Percentiles rank a stretch among this genome's conserved stretches.
Evolutionary conservation across 2,888 invertebrate species (phyloP).

Genomic region (Pheosia gnoma): DNA sequence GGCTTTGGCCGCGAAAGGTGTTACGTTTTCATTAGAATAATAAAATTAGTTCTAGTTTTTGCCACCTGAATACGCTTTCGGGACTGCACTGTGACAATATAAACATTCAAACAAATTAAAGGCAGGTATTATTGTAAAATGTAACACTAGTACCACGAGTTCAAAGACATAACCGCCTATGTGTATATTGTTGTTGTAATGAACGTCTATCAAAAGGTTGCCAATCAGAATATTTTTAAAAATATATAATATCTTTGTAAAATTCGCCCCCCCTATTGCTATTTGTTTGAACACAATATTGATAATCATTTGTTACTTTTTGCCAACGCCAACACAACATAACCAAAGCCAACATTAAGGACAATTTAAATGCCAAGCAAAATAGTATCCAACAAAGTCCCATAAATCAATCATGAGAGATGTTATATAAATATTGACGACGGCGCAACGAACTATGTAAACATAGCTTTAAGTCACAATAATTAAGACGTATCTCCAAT

Average conservation of each 20-base stretch:
- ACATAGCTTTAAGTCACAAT: too few species aligned
- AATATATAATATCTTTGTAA: not conserved
- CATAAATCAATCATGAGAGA: too few species aligned
- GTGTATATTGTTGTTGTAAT: not conserved
- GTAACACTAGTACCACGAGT: too few species aligned
- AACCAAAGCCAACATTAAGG: slow-evolving; percentile 12
- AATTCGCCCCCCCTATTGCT: slow-evolving; percentile 9
- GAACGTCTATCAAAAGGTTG: not conserved
- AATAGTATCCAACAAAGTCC: too few species aligned
- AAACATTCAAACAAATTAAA: slow-evolving; percentile 32
- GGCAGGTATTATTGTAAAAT: too few species aligned
- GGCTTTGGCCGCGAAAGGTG: not conserved
- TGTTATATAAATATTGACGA: too few species aligned
- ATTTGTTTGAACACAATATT: slow-evolving; percentile 37
- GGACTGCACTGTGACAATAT: not conserved
- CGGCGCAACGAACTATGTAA: not conserved
- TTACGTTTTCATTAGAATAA: not conserved
- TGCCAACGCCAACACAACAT: slow-evolving; percentile 8
- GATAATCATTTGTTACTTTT: slow-evolving; percentile 15
- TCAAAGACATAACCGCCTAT: too few species aligned
- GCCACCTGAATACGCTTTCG: slow-evolving; percentile 10
- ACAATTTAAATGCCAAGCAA: not conserved
- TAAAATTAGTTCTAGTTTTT: not conserved
- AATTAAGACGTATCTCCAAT: not conserved
- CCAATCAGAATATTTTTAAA: not conserved